Evolutionary conservation across 2,113 vertebrate genomes (phyloP), one percentile per base, ranked within the genome.

Genomic region (Paralichthys olivaceus): DNA sequence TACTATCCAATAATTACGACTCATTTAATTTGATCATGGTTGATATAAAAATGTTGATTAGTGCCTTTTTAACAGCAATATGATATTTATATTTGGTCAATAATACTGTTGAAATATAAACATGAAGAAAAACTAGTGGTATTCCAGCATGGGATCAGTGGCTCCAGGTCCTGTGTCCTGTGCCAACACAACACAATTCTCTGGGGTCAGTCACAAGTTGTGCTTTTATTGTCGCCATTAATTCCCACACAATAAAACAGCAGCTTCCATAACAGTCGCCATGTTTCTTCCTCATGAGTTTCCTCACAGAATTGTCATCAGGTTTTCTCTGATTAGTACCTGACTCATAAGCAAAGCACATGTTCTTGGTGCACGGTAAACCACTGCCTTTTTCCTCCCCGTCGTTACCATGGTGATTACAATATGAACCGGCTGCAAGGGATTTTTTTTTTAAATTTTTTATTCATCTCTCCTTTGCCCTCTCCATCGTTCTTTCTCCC

Each of bases 331-430:
- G 60, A 73, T 79, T 37, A 54, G 29, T 25, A 32, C 43, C 65
- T 22, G n/a, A 14, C 67, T 81, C 23, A 32, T 51, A 1, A 57
- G 25, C 20, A 55, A 66, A 28, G 17, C 57, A 29, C 56, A 25
- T 29, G 14, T 34, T 63, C 15, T 53, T 28, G 17, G 12, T 23
- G 8, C 2, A 7, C 47, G 37, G 63, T 45, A 55, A 70, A 51
- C 49, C 43, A n/a, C 12, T 37, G 29, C 11, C 29, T 29, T 77
- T 51, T 69, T 60, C 65, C 17, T 47, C 53, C 19, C 63, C 5
- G 23, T 69, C 7, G 88, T 90, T 74, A 61, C 72, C 75, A 84
- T 89, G 81, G 82, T 45, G 76, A 88, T 83, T 43, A 77, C 61
- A 66, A 55, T 62, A 70, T 40, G 76, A 72, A 66, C 22, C 68